Percentiles rank a stretch among this genome's conserved stretches.
These are phyloP conservation scores for Periphyllus acericola DNA, from an alignment of 2,888 invertebrate genomes.

Conservation along the genomic window DNA sequence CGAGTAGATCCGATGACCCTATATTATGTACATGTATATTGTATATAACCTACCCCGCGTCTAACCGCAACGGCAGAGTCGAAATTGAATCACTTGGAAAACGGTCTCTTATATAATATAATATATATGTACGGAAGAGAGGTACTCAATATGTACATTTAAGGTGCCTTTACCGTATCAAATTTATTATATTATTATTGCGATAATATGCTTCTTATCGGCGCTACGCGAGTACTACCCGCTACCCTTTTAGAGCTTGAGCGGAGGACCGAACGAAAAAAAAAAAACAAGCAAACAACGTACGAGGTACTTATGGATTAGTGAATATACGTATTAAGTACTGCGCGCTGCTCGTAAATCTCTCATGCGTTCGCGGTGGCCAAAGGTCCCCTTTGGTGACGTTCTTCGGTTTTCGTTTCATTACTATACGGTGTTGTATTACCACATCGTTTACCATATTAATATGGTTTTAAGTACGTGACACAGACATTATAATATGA, in stretches of 20 bases:
- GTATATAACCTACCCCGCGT: background rate
- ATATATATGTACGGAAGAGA: no score
- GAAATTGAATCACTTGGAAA: slow-evolving; percentile 59
- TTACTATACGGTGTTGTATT: no score
- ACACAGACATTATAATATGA: no score
- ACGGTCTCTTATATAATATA: background rate
- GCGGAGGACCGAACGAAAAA: background rate
- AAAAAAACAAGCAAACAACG: background rate
- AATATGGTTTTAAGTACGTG: no score
- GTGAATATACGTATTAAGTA: no score
- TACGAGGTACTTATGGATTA: no score
- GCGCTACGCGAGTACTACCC: background rate
- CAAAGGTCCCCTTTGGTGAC: no score
- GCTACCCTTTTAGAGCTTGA: background rate
- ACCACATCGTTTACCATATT: no score
- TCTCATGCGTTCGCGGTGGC: no score
- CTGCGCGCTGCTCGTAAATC: no score
- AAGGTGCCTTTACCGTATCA: slow-evolving; percentile 5
- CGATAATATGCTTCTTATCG: slow-evolving; percentile 44
- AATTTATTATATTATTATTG: slow-evolving; percentile 45
- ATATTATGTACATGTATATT: no score
- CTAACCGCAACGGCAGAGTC: slow-evolving; percentile 2
- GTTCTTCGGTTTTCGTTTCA: no score
- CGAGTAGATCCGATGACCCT: slow-evolving; percentile 56
- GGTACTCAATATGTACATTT: background rate